Base-by-base conservation (phyloP, 2,888 invertebrate genomes). In the Slavum lentiscoides region DNA sequence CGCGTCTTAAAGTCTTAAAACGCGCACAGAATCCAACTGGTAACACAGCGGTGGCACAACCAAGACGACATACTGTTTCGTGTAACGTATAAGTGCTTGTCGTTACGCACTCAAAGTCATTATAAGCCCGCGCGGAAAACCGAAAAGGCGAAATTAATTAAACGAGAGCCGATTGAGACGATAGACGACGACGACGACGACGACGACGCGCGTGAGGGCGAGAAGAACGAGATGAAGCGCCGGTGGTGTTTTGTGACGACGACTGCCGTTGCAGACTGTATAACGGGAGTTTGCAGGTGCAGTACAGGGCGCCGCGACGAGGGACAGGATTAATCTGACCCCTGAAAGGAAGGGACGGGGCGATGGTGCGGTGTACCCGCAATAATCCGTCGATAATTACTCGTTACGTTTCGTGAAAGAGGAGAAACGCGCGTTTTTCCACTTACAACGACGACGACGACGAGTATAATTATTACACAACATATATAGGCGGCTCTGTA, bases 351-450 rank as follows among this genome's bases (percentile, higher is more conserved):
- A 9, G 43, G 43, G 43, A 43, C 43, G 43, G 43, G 49, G 13
- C 1, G 3, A 3, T 55, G 15, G 11, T 30, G 55, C 49, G 53
- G 76, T 9, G 49, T n/a, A 49, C 58, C 39, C 30, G 30, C 30
- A 11, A 62, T 80, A 80, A 80, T 80, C 77, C 77, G 77, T 72
- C 64, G 77, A 80, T 80, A 80, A 80, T 80, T 80, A 80, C 77
- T 80, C 62, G 77, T 80, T 80, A 80, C 69, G 53, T 80, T 80
- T 80, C 70, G 70, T n/a, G 39, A 64, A 70, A 77, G 69, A 70
- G 76, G 69, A 70, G n/a, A 59, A 59, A 43, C 43, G 19, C 19
- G 49, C 69, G 77, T 70, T 77, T 77, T 77, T 77, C 76, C 68
- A 21, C 64, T 17, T 49, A 23, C 62, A 30, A 21, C n/a, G n/a